These are phyloP conservation scores for Cremastinae sp. DNA, from an alignment of 2,888 invertebrate species.

Conservation along the genomic window DNA sequence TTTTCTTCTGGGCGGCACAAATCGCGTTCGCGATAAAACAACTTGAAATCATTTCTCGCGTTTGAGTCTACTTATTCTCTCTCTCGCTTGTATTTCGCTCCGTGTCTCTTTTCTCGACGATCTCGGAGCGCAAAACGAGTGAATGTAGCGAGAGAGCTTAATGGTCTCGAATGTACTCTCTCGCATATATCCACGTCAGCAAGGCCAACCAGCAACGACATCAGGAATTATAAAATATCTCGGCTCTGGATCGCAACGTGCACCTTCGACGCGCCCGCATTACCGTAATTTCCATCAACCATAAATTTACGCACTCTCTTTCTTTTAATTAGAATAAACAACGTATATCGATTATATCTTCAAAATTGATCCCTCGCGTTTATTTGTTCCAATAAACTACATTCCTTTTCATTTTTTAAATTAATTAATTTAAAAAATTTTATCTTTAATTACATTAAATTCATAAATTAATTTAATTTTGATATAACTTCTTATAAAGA, in stretches of 20 bases:
- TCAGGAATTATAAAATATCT: constrained; percentile 59
- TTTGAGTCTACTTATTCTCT: constrained; percentile 26
- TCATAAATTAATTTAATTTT: no score
- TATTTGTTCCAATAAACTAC: no score
- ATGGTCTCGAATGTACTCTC: constrained; percentile 59
- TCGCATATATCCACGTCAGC: constrained; percentile 45
- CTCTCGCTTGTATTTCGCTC: constrained; percentile 8
- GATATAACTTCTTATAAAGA: no score
- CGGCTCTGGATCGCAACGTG: constrained; percentile 49
- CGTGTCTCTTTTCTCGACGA: constrained; percentile 23
- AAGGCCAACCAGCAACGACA: constrained; percentile 65
- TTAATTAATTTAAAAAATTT: no score
- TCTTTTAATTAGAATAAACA: constrained; percentile 19
- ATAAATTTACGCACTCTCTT: constrained; percentile 18
- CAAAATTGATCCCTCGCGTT: no score
- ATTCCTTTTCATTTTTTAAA: no score
- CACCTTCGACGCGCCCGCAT: constrained; percentile 34
- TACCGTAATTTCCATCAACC: constrained; percentile 16
- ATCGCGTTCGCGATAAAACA: constrained; percentile 28
- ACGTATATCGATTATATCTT: no score
- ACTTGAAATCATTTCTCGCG: constrained; percentile 42
- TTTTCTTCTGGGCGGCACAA: constrained; percentile 17
- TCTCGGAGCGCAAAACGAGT: constrained; percentile 58
- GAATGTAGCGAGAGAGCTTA: constrained; percentile 64
- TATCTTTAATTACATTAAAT: no score